phyloP scores from a whole-genome alignment of 23 tunicate species.

The Halocynthia roretzi region DNA sequence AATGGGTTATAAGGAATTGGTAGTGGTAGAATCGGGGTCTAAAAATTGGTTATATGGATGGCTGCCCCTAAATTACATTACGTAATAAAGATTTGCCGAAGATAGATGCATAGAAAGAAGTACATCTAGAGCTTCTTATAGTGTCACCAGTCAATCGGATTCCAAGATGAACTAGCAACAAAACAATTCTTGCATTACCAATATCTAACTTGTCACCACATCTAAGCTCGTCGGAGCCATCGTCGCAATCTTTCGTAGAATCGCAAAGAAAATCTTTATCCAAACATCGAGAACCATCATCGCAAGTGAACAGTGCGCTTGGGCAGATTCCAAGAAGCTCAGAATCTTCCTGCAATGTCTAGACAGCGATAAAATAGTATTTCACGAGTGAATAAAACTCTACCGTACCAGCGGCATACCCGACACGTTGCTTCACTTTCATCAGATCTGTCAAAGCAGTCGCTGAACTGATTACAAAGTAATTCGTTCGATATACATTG shows the following conservation, averaged over 20 bases:
- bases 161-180: no score
- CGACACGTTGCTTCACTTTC: background rate
- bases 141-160: no score
- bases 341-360: background rate
- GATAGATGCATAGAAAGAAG: no score
- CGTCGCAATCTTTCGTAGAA: background rate
- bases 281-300: constrained; percentile 2
- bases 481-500: background rate
- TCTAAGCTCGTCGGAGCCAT: constrained; percentile 7
- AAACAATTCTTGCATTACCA: no score
- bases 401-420: background rate
- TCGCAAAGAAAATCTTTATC: constrained; percentile 7
- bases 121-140: no score
- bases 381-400: background rate
- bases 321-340: constrained; percentile 6
- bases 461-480: background rate
- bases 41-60: no score
- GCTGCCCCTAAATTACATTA: no score
- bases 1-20: no score
- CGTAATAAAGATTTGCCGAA: no score
- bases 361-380: no score
- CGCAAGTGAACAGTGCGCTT: background rate
- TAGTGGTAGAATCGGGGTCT: no score
- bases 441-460: background rate
- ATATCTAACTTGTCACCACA: background rate